Percentiles rank a stretch among this genome's conserved stretches.
Evolutionary conservation across 2,797 vertebrate genomes (phyloP).

Genomic region (Nannoperca obscura): DNA sequence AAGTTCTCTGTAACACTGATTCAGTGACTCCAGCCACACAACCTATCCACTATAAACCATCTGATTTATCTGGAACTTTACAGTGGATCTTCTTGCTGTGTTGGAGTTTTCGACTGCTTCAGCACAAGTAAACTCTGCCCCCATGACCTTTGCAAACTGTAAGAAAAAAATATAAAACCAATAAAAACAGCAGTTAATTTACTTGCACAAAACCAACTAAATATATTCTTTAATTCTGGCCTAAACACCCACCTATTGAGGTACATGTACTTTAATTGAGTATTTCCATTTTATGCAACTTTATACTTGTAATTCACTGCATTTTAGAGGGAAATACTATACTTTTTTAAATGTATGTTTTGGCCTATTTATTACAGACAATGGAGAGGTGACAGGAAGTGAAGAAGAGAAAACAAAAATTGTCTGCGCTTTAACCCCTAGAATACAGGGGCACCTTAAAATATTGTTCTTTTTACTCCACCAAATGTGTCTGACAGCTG

Average conservation of each 20-base stretch:
- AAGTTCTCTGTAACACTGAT: slow-evolving; percentile 35
- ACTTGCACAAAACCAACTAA: neutral
- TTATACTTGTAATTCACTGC: no score
- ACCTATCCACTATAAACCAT: slow-evolving; percentile 17
- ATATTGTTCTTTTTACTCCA: neutral
- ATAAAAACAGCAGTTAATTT: neutral
- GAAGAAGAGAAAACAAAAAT: neutral
- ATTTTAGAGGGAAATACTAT: no score
- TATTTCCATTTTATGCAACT: no score
- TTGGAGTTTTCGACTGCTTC: slow-evolving; percentile 48
- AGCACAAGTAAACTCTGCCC: slow-evolving; percentile 85
- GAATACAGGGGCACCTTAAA: no score
- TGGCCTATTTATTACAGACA: no score
- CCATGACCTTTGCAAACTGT: slow-evolving; percentile 86
- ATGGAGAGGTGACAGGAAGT: neutral
- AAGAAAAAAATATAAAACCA: neutral
- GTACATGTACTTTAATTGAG: no score
- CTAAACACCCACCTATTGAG: neutral
- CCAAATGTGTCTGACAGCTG: neutral
- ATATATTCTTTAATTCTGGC: neutral
- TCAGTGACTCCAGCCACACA: slow-evolving; percentile 15
- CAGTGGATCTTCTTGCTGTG: slow-evolving; percentile 4
- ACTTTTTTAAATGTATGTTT: no score
- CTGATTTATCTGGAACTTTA: slow-evolving; percentile 26
- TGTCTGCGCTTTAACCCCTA: no score